Evolutionary conservation across 2,888 invertebrate genomes (phyloP), one percentile per base, ranked within the genome.

Genomic region (Phrixothrix hirtus): DNA sequence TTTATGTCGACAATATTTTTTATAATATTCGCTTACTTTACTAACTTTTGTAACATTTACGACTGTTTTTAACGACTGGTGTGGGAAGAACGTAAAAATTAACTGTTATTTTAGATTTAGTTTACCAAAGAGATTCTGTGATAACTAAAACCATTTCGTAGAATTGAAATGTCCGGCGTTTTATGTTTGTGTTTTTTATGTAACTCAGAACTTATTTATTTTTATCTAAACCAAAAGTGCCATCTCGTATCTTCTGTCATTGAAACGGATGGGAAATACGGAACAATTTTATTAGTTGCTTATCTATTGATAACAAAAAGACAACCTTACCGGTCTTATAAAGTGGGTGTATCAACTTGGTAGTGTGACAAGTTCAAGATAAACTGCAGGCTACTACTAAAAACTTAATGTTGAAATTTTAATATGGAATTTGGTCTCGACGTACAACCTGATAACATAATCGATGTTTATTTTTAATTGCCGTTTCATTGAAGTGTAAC

Each of bases 111-210:
- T 38, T 21, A 44, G 43, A 53, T 53, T 48, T 53, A 21, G 53
- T 48, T 37, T 43, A 46, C 46, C 52, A 41, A 26, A 52, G 47
- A 53, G 48, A 53, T 53, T 53, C 47, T 34, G 32, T 43, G 53
- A 53, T 53, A 53, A 53, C 47, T 37, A 14, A 47, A 38, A 42
- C 15, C 44, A 42, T 55, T 50, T 55, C 37, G 41, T 26, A 13
- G 46, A 50, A 55, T 55, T 55, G 50, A 55, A 55, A 50, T 46
- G 46, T 55, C 50, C 42, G 34, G 12, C 30, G 44, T 50, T 55
- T 55, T 55, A 55, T 50, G 55, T 37, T 46, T 30, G 26, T 46
- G 30, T 30, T 43, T 50, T 37, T 43, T 50, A 27, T 37, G 15
- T 25, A n/a, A 14, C 15, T 15, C 25, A 38, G 13, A 39, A 30